Percentiles rank a stretch among this genome's conserved stretches.
phyloP scores from a whole-genome alignment of 2,113 vertebrate genomes.

The Pardalotus punctatus region DNA sequence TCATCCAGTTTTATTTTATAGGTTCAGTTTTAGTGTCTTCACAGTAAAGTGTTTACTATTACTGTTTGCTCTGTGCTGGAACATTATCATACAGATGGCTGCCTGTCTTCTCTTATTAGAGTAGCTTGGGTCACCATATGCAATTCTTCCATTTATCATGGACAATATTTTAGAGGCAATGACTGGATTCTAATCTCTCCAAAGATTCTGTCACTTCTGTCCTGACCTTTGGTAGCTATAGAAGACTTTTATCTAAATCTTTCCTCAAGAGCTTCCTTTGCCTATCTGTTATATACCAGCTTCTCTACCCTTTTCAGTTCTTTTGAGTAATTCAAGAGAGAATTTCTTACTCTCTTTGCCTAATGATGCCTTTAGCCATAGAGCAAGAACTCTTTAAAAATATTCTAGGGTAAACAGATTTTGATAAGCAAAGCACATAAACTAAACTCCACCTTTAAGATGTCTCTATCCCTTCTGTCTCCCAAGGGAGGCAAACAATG shows the following conservation, averaged over 20 bases:
- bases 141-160: neutral
- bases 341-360: neutral
- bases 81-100: neutral
- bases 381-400: neutral
- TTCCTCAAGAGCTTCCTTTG: neutral
- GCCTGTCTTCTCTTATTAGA: neutral
- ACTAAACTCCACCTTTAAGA: neutral
- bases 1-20: neutral
- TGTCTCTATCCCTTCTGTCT: neutral
- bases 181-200: neutral
- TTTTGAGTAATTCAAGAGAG: neutral
- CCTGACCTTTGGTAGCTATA: neutral
- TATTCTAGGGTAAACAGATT: neutral
- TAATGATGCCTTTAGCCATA: neutral
- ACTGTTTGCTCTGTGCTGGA: neutral
- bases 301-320: neutral
- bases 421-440: neutral
- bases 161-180: neutral
- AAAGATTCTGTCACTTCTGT: neutral
- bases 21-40: neutral
- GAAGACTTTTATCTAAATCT: neutral
- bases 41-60: neutral
- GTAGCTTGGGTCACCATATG: neutral
- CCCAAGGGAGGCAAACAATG: neutral
- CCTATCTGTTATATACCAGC: neutral